These are phyloP conservation scores for Arctopsyche grandis DNA, from an alignment of 1,140 invertebrate species.

Conservation along the genomic window DNA sequence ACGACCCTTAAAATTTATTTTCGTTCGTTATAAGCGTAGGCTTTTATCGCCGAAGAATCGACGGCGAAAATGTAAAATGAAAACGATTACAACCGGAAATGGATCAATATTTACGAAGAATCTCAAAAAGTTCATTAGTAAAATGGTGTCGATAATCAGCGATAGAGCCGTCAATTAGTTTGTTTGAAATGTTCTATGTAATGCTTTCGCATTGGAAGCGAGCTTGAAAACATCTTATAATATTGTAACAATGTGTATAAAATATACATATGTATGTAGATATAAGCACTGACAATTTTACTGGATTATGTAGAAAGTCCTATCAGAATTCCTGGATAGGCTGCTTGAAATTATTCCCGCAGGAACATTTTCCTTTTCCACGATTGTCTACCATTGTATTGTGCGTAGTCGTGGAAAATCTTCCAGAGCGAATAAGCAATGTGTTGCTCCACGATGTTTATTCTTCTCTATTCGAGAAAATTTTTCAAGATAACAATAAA, in stretches of 20 bases:
- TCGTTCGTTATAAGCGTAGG: background rate
- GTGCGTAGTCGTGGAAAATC: background rate
- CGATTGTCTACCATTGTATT: background rate
- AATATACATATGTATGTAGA: no score
- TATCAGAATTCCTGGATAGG: background rate
- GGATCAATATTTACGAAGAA: no score
- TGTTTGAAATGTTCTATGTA: no score
- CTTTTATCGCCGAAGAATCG: background rate
- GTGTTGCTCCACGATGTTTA: no score
- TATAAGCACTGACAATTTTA: background rate
- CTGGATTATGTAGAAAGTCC: background rate
- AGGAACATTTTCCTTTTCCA: background rate
- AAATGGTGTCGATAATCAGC: no score
- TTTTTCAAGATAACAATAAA: no score
- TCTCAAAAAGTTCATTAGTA: no score
- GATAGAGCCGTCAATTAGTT: no score
- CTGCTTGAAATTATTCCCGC: conserved; percentile 1
- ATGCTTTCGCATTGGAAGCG: no score
- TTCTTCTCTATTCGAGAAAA: no score
- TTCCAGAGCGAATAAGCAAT: background rate
- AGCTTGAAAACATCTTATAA: no score
- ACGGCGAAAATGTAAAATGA: background rate
- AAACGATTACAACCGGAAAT: background rate
- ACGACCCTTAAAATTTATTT: background rate
- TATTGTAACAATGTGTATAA: no score